Base-by-base conservation (phyloP, 2,797 vertebrate species). In the Neosalanx taihuensis region DNA sequence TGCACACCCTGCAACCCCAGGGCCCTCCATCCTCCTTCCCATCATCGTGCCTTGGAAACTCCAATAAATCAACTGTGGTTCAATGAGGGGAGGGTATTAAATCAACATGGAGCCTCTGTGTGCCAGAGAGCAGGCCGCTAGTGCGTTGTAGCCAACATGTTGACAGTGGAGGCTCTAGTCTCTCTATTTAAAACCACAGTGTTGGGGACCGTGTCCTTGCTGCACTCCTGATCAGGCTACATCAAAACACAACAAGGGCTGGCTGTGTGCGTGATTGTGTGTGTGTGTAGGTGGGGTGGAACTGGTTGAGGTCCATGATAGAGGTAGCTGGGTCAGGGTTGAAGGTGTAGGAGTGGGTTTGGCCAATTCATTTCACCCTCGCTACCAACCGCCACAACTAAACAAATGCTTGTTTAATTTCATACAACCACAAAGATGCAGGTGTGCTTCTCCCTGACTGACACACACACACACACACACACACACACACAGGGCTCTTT, bases 191-290 rank as follows among this genome's bases (percentile, higher is more conserved):
- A 75, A 79, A 76, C 70, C 23, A 0, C 72, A 59, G 37, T 57
- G 49, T 5, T 18, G 61, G 61, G 57, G 57, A 80, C 80, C 77
- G 68, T 71, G 73, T 77, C 72, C 72, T 75, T 78, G 71, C 65
- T 72, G 46, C 64, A 67, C 68, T 79, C 71, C 64, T 64, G 74
- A 62, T 64, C 9, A 23, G 65, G 71, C 75, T 64, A 71, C 69
- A 59, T 81, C 63, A 75, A 77, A 77, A 69, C 53, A 76, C 80
- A 60, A 60, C 46, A 15, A 64, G 58, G 1, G 12, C 68, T 70
- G 73, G 56, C 72, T 71, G 23, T 26, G 41, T 13, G 41, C 13
- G 41, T 13, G 10, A 9, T 3, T 37, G 35, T 37, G 10, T 41
- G 37, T 46, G 41, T 46, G 41, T 46, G 41, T 13, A 12, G 9